phyloP scores from a whole-genome alignment of 2,888 invertebrate species.

The Drosophila imparisetae region DNA sequence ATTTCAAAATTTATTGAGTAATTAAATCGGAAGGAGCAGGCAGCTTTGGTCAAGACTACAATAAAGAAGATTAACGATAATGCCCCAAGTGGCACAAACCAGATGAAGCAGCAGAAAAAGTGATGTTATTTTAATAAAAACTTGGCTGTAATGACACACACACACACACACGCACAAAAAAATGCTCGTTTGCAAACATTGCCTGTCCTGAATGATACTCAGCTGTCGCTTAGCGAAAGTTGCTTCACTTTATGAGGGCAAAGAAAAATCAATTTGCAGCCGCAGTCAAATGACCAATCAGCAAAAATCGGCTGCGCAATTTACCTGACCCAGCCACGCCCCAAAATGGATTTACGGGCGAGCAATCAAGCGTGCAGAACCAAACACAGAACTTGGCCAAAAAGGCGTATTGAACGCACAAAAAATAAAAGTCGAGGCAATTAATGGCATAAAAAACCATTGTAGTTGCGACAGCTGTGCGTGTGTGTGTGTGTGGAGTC shows the following conservation, averaged over 20 bases:
- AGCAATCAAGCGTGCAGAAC: constrained; percentile 64
- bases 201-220: not conserved
- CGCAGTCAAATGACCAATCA: constrained; percentile 58
- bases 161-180: not conserved
- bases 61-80: constrained; percentile 23
- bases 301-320: constrained; percentile 34
- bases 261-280: constrained; percentile 18
- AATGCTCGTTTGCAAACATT: not conserved
- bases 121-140: constrained; percentile 16
- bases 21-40: not conserved
- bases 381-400: constrained; percentile 21
- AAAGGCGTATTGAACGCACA: not conserved
- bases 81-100: constrained; percentile 1
- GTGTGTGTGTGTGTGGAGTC: not conserved
- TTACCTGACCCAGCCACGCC: constrained; percentile 28
- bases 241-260: not conserved
- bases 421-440: constrained; percentile 54
- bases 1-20: not conserved
- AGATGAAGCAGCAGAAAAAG: not conserved
- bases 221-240: not conserved
- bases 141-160: constrained; percentile 13
- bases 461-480: constrained; percentile 36
- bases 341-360: constrained; percentile 47
- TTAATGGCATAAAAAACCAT: constrained; percentile 68
- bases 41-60: constrained; percentile 2